These are phyloP conservation scores for Thripadectes ignobilis DNA, from an alignment of 2,797 vertebrate species.

Conservation along the genomic window DNA sequence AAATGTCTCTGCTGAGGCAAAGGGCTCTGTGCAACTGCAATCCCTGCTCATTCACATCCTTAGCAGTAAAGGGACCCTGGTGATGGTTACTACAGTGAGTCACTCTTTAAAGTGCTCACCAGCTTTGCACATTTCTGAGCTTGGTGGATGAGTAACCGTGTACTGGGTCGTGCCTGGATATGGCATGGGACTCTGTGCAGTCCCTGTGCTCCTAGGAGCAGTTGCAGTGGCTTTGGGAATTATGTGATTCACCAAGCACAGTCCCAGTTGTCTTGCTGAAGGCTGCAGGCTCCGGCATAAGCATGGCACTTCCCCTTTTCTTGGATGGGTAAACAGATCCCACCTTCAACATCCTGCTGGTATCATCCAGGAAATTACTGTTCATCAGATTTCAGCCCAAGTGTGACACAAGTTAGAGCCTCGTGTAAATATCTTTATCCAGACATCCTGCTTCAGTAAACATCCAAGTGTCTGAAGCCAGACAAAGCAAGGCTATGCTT, in stretches of 20 bases:
- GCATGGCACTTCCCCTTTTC: not conserved
- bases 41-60: not conserved
- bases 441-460: not conserved
- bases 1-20: not conserved
- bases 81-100: not conserved
- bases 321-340: not conserved
- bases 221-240: not conserved
- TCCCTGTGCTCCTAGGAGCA: not conserved
- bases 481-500: not conserved
- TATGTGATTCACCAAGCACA: fast-evolving
- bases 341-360: not conserved
- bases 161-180: not conserved
- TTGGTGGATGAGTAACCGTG: not conserved
- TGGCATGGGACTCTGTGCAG: not conserved
- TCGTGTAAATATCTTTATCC: not conserved
- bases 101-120: not conserved
- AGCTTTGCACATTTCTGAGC: not conserved
- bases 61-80: not conserved
- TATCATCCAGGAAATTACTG: not conserved
- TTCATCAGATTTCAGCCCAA: not conserved
- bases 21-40: not conserved
- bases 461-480: not conserved
- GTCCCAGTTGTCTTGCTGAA: not conserved
- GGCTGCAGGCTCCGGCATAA: not conserved
- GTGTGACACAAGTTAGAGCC: not conserved